A percentile compares a stretch with the other conserved stretches of the same genome.
These are phyloP conservation scores for Myioborus miniatus DNA, from an alignment of 2,797 vertebrate genomes.

Conservation along the genomic window DNA sequence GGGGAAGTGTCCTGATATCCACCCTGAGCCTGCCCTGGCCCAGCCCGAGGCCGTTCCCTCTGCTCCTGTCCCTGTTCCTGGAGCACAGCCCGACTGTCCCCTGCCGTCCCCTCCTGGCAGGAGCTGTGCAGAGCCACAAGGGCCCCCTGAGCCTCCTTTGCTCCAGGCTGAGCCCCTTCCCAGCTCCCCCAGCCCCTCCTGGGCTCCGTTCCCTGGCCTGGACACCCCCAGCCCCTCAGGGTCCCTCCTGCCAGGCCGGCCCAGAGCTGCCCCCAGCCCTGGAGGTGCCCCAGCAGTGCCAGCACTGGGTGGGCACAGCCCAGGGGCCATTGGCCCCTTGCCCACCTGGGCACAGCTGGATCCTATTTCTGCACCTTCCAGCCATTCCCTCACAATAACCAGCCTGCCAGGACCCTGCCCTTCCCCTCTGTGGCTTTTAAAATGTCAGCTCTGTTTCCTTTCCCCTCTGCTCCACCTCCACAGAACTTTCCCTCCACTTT, in stretches of 20 bases:
- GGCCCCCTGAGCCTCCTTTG: background rate
- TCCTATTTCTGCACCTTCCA: background rate
- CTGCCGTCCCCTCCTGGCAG: background rate
- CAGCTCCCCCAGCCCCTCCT: background rate
- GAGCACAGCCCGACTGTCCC: rapidly evolving
- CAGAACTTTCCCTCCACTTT: background rate
- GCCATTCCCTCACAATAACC: background rate
- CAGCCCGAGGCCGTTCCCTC: rapidly evolving
- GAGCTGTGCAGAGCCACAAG: background rate
- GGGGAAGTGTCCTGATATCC: background rate
- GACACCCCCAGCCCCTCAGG: background rate
- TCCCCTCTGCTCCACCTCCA: background rate
- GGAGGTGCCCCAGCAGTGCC: background rate
- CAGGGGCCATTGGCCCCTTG: background rate
- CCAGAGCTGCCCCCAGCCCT: background rate
- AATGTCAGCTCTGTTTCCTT: constrained; percentile 27
- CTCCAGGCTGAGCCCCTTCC: background rate
- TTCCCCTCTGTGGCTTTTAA: constrained; percentile 33
- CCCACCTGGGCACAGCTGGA: background rate
- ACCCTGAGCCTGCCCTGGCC: rapidly evolving
- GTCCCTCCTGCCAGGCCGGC: background rate
- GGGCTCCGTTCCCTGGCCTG: background rate
- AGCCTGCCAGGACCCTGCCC: constrained; percentile 35
- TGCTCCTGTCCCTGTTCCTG: background rate
- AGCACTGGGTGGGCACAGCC: background rate